Base-by-base conservation (phyloP, 2,797 vertebrate genomes). In the Trachurus trachurus region DNA sequence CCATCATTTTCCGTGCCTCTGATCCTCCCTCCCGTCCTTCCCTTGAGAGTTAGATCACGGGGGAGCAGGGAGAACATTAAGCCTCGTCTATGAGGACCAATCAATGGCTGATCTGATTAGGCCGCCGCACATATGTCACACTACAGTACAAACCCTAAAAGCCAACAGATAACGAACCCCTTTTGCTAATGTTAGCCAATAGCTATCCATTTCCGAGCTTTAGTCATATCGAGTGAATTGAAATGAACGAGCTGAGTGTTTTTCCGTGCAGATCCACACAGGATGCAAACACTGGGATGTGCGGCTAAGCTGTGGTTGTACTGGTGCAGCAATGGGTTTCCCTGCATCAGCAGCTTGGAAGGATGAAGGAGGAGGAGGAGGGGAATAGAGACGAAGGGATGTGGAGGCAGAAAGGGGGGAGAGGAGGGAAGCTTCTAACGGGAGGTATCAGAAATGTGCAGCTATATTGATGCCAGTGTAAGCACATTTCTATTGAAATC, bases 401-500 rank as follows among this genome's bases (percentile, higher is more conserved):
- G 76, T 74, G 60, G 63, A 81, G 59, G 79, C 52, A 80, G 70
- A 47, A 74, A 34, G 26, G 31, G 31, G 34, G 81, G 70, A 58
- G 68, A 57, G 70, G 22, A 64, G 52, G 78, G 68, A 70, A 71
- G 77, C 75, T 81, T 83, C 83, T 81, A 77, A 85, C 56, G 10
- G 83, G 75, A 86, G 81, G 78, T 87, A 84, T 92, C 84, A 88
- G 88, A 90, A 87, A 88, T 82, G 84, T 88, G 84, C 85, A 73
- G 90, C 71, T 74, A 60, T 85, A 92, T 85, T 78, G 87, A 93
- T 90, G 87, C 77, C 83, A 75, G 62, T 87, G 91, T 92, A 91
- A 93, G 91, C 89, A 89, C 87, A 88, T 92, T 92, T 87, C 83
- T 87, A 85, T 87, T 88, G 80, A 88, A 93, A 94, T 93, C 92